A percentile compares a stretch with the other conserved stretches of the same genome.
Evolutionary conservation across 2,888 invertebrate species (phyloP).

Genomic region (Oxyscelio sp.): DNA sequence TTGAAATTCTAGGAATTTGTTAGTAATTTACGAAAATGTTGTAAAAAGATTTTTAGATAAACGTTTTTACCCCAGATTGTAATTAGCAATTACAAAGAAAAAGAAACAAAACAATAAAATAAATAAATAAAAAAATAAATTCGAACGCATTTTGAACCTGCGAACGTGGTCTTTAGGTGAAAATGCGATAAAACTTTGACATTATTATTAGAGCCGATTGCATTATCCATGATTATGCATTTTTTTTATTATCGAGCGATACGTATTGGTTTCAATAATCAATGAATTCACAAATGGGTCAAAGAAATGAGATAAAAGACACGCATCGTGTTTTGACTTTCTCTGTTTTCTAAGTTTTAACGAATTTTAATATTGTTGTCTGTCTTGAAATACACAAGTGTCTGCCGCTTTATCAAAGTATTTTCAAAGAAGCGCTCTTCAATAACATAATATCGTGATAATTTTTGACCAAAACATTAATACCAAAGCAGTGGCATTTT

Average conservation of each 20-base stretch:
- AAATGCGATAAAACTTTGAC: slow-evolving; percentile 19
- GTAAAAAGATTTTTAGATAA: no score
- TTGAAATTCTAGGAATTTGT: no score
- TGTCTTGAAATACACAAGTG: slow-evolving; percentile 6
- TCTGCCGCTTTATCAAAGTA: slow-evolving; percentile 9
- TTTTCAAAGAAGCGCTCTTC: neutral
- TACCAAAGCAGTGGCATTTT: no score
- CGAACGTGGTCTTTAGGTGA: no score
- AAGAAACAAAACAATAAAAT: no score
- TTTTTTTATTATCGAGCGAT: slow-evolving; percentile 45
- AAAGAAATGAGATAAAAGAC: slow-evolving; percentile 75
- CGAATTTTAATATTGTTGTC: slow-evolving; percentile 17
- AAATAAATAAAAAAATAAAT: no score
- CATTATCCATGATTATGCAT: slow-evolving; percentile 17
- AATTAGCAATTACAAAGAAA: no score
- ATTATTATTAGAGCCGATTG: slow-evolving; percentile 22
- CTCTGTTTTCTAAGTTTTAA: slow-evolving; percentile 31
- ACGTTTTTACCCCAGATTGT: no score
- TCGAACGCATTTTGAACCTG: no score
- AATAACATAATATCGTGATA: neutral
- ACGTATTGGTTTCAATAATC: slow-evolving; percentile 53
- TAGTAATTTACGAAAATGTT: no score
- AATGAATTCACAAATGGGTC: slow-evolving; percentile 77
- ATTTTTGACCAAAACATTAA: no score
- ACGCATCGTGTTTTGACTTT: slow-evolving; percentile 52